Percentiles rank a stretch among this genome's conserved stretches.
Conservation (phyloP, 2,113 vertebrate genomes). For the Sinocyclocheilus rhinocerous region DNA sequence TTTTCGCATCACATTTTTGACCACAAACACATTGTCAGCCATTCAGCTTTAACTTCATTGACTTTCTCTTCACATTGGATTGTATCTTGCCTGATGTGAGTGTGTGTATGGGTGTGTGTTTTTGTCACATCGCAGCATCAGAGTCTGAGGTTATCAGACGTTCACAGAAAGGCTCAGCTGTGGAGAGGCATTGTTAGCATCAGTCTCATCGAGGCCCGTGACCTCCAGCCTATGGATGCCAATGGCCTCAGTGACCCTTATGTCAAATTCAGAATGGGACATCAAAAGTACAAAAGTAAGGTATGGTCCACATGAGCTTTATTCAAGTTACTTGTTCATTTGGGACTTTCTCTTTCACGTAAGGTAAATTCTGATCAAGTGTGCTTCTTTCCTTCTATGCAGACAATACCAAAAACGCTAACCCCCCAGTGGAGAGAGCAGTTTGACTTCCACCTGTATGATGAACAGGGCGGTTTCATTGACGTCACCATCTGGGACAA, state of each 20-base stretch:
- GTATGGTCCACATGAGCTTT: conserved; percentile 68
- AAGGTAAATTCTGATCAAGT: background rate
- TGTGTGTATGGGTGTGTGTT: conserved; percentile 48
- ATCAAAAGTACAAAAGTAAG: conserved; percentile 99
- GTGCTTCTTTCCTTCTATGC: conserved; percentile 38
- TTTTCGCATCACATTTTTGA: background rate
- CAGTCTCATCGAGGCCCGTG: conserved; percentile 88
- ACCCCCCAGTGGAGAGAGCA: conserved; percentile 98
- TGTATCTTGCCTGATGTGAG: conserved; percentile 20
- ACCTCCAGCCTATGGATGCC: conserved; percentile 90
- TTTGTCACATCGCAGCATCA: conserved; percentile 80
- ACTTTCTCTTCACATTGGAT: conserved; percentile 37
- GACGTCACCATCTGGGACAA: conserved; percentile 97
- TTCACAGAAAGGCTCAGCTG: conserved; percentile 91
- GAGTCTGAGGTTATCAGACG: conserved; percentile 90
- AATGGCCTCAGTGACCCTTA: conserved; percentile 95
- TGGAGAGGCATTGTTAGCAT: conserved; percentile 97
- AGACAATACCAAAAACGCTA: conserved; percentile 93
- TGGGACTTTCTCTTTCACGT: background rate
- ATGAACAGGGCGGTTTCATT: conserved; percentile 90
- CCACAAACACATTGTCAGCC: background rate
- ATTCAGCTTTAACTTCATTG: background rate
- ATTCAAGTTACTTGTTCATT: background rate
- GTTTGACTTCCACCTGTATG: conserved; percentile 97
- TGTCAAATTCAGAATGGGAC: conserved; percentile 91